phyloP scores from a whole-genome alignment of 37 sponge, comb jelly and placozoan genomes.

The Eunapius fragilis region DNA sequence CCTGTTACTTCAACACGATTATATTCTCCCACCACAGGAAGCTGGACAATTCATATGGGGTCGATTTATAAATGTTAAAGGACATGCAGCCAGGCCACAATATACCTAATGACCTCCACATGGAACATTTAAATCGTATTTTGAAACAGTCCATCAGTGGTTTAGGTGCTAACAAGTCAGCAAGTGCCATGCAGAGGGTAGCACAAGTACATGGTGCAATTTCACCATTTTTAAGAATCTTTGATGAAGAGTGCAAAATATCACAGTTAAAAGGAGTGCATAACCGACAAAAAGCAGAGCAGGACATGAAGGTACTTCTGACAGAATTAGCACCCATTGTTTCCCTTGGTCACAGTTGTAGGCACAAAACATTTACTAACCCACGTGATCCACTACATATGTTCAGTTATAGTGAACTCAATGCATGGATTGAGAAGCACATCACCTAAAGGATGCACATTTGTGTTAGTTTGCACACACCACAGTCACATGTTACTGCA shows the following conservation, averaged over 20 bases:
- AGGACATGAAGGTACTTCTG: slow-evolving; percentile 18
- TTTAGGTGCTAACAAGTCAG: neutral
- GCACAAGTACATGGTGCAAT: neutral
- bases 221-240: no score
- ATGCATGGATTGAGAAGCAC: no score
- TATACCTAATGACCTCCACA: slow-evolving; percentile 22
- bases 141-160: neutral
- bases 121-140: slow-evolving; percentile 10
- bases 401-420: no score
- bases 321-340: neutral
- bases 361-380: no score
- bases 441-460: no score
- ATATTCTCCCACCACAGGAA: neutral
- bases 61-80: slow-evolving; percentile 10
- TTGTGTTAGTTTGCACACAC: neutral
- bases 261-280: neutral
- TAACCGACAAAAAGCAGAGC: neutral
- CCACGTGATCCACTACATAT: no score
- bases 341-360: no score
- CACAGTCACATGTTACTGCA: neutral
- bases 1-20: neutral
- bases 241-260: no score
- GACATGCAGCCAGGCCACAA: neutral
- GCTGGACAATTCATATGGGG: neutral
- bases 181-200: no score